Conservation (phyloP, 1,140 invertebrate species). For the Ceratina calcarata region DNA sequence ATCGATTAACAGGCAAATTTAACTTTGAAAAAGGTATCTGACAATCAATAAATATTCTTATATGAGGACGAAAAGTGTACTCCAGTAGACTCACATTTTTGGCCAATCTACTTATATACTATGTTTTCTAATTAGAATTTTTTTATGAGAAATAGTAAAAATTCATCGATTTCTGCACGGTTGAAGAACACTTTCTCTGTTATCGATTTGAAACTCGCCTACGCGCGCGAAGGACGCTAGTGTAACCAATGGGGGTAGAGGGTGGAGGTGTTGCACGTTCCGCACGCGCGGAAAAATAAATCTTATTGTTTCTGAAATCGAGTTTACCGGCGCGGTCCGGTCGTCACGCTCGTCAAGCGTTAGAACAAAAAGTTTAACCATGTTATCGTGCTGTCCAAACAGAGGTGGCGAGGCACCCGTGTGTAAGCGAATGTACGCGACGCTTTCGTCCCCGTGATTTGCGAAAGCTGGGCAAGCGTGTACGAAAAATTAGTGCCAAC, state of each 20-base stretch:
- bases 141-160: too few relatives aligned
- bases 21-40: too few relatives aligned
- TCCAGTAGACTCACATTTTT: too few relatives aligned
- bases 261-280: constrained; percentile 12
- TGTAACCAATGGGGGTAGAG: background rate
- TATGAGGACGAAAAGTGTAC: too few relatives aligned
- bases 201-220: background rate
- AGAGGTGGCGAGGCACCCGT: constrained; percentile 29
- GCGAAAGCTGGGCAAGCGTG: constrained; percentile 10
- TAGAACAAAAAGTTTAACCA: constrained; percentile 65
- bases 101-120: too few relatives aligned
- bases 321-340: constrained; percentile 62
- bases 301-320: constrained; percentile 67
- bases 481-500: constrained; percentile 12
- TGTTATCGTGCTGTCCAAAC: constrained; percentile 67
- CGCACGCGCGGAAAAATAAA: constrained; percentile 63
- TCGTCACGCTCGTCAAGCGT: constrained; percentile 62
- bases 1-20: too few relatives aligned
- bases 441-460: constrained; percentile 41
- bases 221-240: background rate
- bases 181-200: too few relatives aligned
- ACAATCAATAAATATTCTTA: too few relatives aligned
- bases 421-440: constrained; percentile 43
- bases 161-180: too few relatives aligned
- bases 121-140: too few relatives aligned